Evolutionary conservation across 2,888 invertebrate genomes (phyloP), one percentile per base, ranked within the genome.

Genomic region (Chrysomela aeneicollis): DNA sequence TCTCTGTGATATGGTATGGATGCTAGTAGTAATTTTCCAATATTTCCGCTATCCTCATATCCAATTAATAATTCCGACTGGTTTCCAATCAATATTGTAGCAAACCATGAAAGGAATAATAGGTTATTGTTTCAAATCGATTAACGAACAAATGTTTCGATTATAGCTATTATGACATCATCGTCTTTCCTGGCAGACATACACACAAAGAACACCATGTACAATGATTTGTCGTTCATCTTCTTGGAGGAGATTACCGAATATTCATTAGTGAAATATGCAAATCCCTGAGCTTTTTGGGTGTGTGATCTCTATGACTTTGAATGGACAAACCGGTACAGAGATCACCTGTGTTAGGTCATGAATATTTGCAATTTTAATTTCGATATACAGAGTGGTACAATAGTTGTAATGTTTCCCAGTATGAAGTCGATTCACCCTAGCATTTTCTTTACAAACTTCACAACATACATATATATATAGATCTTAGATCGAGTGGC

Each of bases 231-330:
- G 1, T 35, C 8, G 42, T 42, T 42, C 42, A 12, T 15, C 15
- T 10, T 42, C n/a, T 15, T 42, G 42, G 6, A 42, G 15, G 42
- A 42, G 42, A 42, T 42, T 42, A 15, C 12, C 42, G 42, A 10
- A 42, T 42, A 42, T 42, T 42, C n/a, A 42, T 42, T 42, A 42
- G 42, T 42, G 12, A 15, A 42, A 42, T 42, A 42, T 42, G 42
- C n/a, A 42, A 42, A 42, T 42, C 6, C n/a, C 6, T 3, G 12
- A 4, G n/a, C 15, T 42, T 42, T 42, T 42, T 42, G 42, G 42
- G 42, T 42, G 42, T 42, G 42, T 42, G 15, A 42, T 42, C 42
- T 42, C 15, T 42, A 42, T 42, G 42, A 15, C 42, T 15, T 15
- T n/a, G 6, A 42, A 42, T 42, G 8, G 6, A 42, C 32, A 15